Evolutionary conservation across 2,113 vertebrate genomes (phyloP).

Genomic region (Porphyrio hochstetteri): DNA sequence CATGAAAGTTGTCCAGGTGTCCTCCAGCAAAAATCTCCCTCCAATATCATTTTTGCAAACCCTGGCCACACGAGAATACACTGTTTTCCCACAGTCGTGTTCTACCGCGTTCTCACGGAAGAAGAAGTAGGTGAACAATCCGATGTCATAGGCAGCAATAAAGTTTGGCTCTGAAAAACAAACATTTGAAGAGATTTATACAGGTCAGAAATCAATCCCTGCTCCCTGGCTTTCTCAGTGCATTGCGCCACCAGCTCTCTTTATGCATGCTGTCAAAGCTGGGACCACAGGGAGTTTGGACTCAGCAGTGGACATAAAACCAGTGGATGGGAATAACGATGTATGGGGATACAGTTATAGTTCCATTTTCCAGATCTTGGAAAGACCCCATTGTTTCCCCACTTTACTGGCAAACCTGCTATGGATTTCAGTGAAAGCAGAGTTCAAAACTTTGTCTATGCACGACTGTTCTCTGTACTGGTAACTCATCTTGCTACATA

Average conservation of each 20-base stretch:
- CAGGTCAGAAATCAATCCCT: slow-evolving; percentile 5
- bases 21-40: slow-evolving; percentile 88
- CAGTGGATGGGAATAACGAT: slow-evolving; percentile 6
- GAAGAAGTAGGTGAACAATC: slow-evolving; percentile 89
- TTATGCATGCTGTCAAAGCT: slow-evolving; percentile 4
- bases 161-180: slow-evolving; percentile 87
- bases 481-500: neutral
- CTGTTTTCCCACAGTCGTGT: slow-evolving; percentile 87
- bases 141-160: slow-evolving; percentile 88
- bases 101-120: slow-evolving; percentile 88
- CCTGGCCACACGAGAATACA: slow-evolving; percentile 88
- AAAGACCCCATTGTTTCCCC: neutral
- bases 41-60: slow-evolving; percentile 91
- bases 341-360: neutral
- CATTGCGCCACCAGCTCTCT: neutral
- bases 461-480: neutral
- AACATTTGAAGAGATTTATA: slow-evolving; percentile 37
- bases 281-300: neutral
- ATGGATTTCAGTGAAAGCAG: neutral
- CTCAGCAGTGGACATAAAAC: slow-evolving; percentile 3
- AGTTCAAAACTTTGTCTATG: neutral
- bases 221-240: neutral
- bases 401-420: neutral
- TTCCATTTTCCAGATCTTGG: neutral
- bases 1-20: slow-evolving; percentile 92